These are phyloP conservation scores for Amiota minor DNA, from an alignment of 2,888 invertebrate genomes.

Conservation along the genomic window DNA sequence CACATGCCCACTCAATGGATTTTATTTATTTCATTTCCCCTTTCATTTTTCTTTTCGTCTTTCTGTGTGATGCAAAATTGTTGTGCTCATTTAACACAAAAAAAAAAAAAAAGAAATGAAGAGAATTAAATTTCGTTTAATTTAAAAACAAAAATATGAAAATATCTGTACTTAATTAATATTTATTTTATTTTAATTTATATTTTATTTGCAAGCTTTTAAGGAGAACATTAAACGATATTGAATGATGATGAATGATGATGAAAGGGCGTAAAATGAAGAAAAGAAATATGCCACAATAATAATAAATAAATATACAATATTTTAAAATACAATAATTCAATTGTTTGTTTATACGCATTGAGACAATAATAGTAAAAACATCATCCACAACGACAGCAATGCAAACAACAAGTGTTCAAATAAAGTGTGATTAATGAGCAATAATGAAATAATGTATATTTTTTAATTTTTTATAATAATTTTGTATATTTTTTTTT, in stretches of 20 bases:
- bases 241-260: too few relatives aligned
- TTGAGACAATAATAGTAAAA: too few relatives aligned
- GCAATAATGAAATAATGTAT: not conserved
- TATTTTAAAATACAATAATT: not conserved
- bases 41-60: too few relatives aligned
- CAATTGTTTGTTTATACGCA: constrained; percentile 12
- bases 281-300: constrained; percentile 1
- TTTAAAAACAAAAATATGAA: not conserved
- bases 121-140: too few relatives aligned
- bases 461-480: not conserved
- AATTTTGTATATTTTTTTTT: not conserved
- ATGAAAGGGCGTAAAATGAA: too few relatives aligned
- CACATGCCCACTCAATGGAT: too few relatives aligned
- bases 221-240: not conserved
- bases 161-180: constrained; percentile 7
- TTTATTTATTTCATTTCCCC: too few relatives aligned
- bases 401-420: not conserved
- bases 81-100: not conserved
- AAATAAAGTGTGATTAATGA: constrained; percentile 20
- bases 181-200: constrained; percentile 17
- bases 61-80: not conserved
- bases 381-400: not conserved
- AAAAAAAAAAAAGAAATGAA: too few relatives aligned
- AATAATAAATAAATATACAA: not conserved
- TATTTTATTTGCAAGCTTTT: constrained; percentile 11